Evolutionary conservation across 2,113 vertebrate genomes (phyloP), one percentile per base, ranked within the genome.

Genomic region (Mionectes macconnelli): DNA sequence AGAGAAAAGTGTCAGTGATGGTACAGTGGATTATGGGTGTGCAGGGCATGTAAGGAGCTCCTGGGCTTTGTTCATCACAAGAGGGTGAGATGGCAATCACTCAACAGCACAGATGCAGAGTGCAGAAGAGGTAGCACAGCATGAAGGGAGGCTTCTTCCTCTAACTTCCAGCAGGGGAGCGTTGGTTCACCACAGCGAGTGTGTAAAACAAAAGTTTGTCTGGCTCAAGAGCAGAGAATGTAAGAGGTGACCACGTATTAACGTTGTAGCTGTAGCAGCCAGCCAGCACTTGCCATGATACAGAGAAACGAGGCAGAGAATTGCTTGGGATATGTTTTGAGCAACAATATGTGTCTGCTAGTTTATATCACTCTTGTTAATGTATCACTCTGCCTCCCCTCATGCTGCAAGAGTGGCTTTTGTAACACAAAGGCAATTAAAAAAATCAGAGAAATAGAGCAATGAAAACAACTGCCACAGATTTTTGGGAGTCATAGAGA

Each of bases 1-100:
- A 70, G 30, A 76, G 23, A 14, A 40, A 19, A 6, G 2, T 0
- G 0, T 28, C 35, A 31, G 24, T 24, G 21, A 24, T 68, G 15
- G 14, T 57, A 33, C 5, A 37, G 27, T 12, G 25, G 9, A 47
- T 35, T 56, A 22, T 24, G 49, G 24, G 6, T 57, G 13, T 33
- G 6, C 8, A 11, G 28, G 12, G 9, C 15, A 44, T 6, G 3
- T 11, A 28, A 18, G 12, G 37, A 27, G 24, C 4, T 47, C 4
- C 47, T 28, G 30, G 15, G 27, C 21, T 89, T 67, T 60, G 12
- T 42, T 56, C 23, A 24, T n/a, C 17, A 1, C 1, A 12, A 3
- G 19, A 28, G 12, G 3, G 23, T 66, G 27, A 52, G 8, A 7
- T 3, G 20, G 9, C 11, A 39, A 44, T 28, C 17, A 19, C 15